phyloP scores from a whole-genome alignment of 2,888 invertebrate species.

The Caradrina clavipalpis region DNA sequence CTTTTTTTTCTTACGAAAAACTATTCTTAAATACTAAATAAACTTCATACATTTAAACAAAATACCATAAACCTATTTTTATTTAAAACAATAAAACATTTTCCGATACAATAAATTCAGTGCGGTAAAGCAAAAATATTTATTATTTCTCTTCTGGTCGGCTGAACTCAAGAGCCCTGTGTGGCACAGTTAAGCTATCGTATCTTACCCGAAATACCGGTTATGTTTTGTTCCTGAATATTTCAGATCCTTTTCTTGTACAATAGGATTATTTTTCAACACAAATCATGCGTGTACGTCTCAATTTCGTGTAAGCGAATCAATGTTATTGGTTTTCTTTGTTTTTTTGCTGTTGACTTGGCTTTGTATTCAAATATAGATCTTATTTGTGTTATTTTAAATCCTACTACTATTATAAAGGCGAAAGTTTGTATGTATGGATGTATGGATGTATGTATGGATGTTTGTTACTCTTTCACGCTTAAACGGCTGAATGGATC shows the following conservation, averaged over 20 bases:
- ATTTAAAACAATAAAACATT: conserved; percentile 6
- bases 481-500: too few relatives aligned
- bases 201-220: conserved; percentile 68
- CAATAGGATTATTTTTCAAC: conserved; percentile 68
- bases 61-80: not conserved
- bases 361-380: not conserved
- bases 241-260: conserved; percentile 67
- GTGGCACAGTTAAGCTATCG: conserved; percentile 55
- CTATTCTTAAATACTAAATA: too few relatives aligned
- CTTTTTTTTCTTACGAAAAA: too few relatives aligned
- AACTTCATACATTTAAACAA: too few relatives aligned
- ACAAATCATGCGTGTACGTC: conserved; percentile 61
- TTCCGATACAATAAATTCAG: conserved; percentile 1
- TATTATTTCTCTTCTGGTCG: conserved; percentile 21
- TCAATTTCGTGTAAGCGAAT: conserved; percentile 32
- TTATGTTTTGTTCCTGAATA: conserved; percentile 68
- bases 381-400: too few relatives aligned
- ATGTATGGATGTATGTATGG: too few relatives aligned
- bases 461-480: too few relatives aligned
- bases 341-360: not conserved
- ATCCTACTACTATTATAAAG: too few relatives aligned
- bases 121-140: conserved; percentile 8
- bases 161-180: conserved; percentile 34
- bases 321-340: conserved; percentile 27
- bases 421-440: too few relatives aligned